A percentile compares a stretch with the other conserved stretches of the same genome.
These are phyloP conservation scores for Mythimna lalbum DNA, from an alignment of 2,888 invertebrate species.

Conservation along the genomic window DNA sequence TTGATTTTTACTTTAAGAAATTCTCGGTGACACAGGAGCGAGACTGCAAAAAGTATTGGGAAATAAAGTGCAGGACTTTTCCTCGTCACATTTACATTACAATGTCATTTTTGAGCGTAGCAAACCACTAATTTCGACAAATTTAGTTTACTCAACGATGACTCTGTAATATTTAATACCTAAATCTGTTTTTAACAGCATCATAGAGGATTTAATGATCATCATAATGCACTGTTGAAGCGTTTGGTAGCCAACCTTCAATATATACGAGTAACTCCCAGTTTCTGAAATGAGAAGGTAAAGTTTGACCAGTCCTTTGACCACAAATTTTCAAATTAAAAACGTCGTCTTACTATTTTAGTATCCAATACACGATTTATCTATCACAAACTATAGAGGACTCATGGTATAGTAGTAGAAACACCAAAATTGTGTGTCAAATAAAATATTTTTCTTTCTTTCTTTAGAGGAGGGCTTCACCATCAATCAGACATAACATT, in stretches of 20 bases:
- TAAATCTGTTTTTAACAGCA: conserved; percentile 35
- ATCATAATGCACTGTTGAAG: conserved; percentile 13
- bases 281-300: background rate
- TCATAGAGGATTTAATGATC: conserved; percentile 36
- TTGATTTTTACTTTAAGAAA: too few relatives aligned
- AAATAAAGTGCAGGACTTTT: too few relatives aligned
- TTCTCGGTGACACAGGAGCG: too few relatives aligned
- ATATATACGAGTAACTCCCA: background rate
- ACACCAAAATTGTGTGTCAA: too few relatives aligned
- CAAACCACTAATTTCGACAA: background rate
- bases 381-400: too few relatives aligned
- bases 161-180: background rate
- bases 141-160: conserved; percentile 3
- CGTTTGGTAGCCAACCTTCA: background rate
- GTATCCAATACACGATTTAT: too few relatives aligned
- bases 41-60: too few relatives aligned
- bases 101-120: too few relatives aligned
- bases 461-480: background rate
- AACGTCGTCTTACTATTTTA: too few relatives aligned
- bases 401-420: too few relatives aligned
- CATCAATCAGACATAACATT: conserved; percentile 25
- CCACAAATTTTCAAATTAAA: background rate
- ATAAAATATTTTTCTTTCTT: too few relatives aligned
- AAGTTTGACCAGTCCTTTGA: background rate
- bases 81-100: too few relatives aligned